Evolutionary conservation across 2,113 vertebrate species (phyloP).

Genomic region (Gobiocypris rarus): DNA sequence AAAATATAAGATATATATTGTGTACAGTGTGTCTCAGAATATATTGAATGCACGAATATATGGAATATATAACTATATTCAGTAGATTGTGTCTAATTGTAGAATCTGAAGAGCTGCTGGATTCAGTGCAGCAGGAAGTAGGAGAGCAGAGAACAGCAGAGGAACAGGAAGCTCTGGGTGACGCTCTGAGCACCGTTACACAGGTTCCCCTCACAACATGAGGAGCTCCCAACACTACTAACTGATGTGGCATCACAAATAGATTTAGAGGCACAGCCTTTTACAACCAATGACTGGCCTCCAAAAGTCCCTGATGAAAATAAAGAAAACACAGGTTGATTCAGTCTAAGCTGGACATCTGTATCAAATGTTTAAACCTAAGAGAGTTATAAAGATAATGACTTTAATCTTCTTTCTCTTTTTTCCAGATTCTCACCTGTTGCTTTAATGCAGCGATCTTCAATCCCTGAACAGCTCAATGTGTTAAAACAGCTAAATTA

Average conservation of each 20-base stretch:
- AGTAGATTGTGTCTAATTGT: not conserved
- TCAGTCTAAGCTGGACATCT: not conserved
- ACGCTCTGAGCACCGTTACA: not conserved
- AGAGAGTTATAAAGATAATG: not conserved
- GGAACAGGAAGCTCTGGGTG: not conserved
- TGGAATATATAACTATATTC: no score
- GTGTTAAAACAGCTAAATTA: no score
- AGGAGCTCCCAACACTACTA: not conserved
- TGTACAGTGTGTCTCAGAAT: no score
- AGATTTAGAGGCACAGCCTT: constrained; percentile 63
- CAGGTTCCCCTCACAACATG: not conserved
- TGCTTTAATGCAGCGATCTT: not conserved
- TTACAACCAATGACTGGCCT: not conserved
- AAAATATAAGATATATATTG: not conserved
- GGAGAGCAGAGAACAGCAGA: not conserved
- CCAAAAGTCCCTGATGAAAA: not conserved
- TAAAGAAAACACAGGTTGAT: not conserved
- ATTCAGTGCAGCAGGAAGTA: not conserved
- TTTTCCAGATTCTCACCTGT: not conserved
- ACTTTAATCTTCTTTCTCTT: not conserved
- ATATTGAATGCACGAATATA: no score
- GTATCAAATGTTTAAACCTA: not conserved
- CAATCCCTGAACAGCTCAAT: not conserved
- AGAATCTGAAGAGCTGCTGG: not conserved
- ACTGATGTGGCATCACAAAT: not conserved